A percentile compares a stretch with the other conserved stretches of the same genome.
Evolutionary conservation across 2,797 vertebrate genomes (phyloP).

Genomic region (Pteronotus mesoamericanus): DNA sequence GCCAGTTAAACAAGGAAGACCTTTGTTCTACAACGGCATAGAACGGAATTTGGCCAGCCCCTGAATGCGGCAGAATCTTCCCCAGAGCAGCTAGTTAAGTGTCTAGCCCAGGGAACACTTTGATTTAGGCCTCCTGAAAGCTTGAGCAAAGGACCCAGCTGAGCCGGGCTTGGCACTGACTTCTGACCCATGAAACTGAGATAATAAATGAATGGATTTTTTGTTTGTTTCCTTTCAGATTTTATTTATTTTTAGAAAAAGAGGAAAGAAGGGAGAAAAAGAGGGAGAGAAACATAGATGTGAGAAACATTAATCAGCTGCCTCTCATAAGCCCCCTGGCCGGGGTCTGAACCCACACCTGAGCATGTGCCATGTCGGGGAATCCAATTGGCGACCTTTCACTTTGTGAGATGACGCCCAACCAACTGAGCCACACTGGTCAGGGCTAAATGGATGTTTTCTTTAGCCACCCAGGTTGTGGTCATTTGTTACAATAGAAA

Average conservation of each 20-base stretch:
- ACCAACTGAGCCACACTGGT: neutral
- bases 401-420: neutral
- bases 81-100: neutral
- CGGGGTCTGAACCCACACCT: neutral
- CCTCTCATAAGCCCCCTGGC: neutral
- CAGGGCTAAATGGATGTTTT: neutral
- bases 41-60: neutral
- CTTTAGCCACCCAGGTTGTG: neutral
- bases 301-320: neutral
- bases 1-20: neutral
- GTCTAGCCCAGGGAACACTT: neutral
- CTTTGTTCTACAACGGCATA: neutral
- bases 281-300: neutral
- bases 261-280: neutral
- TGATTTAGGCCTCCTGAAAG: neutral
- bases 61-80: neutral
- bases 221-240: too few species aligned
- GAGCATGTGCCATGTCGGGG: neutral
- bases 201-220: neutral
- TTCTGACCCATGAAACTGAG: neutral
- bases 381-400: neutral
- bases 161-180: neutral
- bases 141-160: neutral
- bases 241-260: too few species aligned
- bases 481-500: neutral